Evolutionary conservation across 1,140 invertebrate genomes (phyloP).

Genomic region (Leptinotarsa defecta): DNA sequence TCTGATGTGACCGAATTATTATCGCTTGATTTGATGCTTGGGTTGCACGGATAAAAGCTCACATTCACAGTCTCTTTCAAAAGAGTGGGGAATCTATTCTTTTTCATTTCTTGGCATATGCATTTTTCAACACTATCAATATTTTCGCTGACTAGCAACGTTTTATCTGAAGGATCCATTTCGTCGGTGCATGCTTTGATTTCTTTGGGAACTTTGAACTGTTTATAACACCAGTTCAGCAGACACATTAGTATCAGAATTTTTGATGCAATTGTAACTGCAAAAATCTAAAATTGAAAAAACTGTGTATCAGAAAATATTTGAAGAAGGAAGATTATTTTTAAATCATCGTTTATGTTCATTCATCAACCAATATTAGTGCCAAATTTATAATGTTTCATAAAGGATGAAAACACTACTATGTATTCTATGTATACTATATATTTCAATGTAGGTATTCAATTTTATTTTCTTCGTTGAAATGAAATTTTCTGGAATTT

Average conservation of each 20-base stretch:
- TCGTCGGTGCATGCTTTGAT: slow-evolving; percentile 23
- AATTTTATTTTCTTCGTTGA: no score
- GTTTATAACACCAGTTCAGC: slow-evolving; percentile 40
- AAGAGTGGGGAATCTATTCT: neutral
- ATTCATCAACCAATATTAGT: no score
- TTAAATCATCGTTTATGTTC: no score
- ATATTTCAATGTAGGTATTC: no score
- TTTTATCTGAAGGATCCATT: slow-evolving; percentile 26
- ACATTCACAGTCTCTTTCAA: slow-evolving; percentile 35
- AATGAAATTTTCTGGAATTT: neutral
- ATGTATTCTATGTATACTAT: no score
- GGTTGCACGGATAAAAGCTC: slow-evolving; percentile 33
- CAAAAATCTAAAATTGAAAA: slow-evolving; percentile 20
- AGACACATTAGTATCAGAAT: slow-evolving; percentile 40
- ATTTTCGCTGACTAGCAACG: slow-evolving; percentile 29
- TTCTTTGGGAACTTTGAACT: slow-evolving; percentile 29
- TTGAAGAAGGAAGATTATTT: no score
- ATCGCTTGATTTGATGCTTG: slow-evolving; percentile 19
- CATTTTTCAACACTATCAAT: slow-evolving; percentile 29
- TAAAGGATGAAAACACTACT: no score
- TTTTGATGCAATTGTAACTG: slow-evolving; percentile 37
- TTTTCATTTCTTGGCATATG: slow-evolving; percentile 22
- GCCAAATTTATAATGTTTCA: no score
- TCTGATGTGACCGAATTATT: slow-evolving; percentile 23
- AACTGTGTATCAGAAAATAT: neutral